phyloP scores from a whole-genome alignment of 53 echinoderm and acorn worm species.

The Mesocentrotus franciscanus region DNA sequence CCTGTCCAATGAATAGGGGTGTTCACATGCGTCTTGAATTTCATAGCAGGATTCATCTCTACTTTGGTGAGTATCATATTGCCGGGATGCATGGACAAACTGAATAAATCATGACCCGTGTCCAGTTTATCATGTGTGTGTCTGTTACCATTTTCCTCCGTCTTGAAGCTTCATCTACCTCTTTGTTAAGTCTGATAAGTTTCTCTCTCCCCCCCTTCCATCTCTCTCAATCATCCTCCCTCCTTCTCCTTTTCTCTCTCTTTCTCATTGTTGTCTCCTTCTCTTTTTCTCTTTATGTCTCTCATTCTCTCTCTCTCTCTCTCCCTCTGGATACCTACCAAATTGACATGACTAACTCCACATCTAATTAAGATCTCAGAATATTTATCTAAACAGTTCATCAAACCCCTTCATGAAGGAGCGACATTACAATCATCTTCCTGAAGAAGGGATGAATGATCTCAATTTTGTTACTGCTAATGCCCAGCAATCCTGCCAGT shows the following conservation, averaged over 20 bases:
- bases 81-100: neutral
- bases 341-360: neutral
- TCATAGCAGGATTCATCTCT: neutral
- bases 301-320: neutral
- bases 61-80: neutral
- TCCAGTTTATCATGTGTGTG: neutral
- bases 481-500: neutral
- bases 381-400: neutral
- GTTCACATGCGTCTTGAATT: neutral
- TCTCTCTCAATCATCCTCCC: too few relatives aligned
- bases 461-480: neutral
- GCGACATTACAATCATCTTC: neutral
- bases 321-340: neutral
- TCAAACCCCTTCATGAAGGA: neutral
- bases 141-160: neutral
- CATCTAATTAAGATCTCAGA: neutral
- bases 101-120: neutral
- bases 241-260: too few relatives aligned
- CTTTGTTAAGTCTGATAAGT: too few relatives aligned
- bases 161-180: neutral
- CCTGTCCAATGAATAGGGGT: neutral
- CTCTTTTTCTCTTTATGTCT: too few relatives aligned
- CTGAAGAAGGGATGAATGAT: neutral
- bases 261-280: too few relatives aligned
- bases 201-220: too few relatives aligned